Percentiles rank a stretch among this genome's conserved stretches.
These are phyloP conservation scores for Exephanes ischioxanthus DNA, from an alignment of 2,888 invertebrate species.

Conservation along the genomic window DNA sequence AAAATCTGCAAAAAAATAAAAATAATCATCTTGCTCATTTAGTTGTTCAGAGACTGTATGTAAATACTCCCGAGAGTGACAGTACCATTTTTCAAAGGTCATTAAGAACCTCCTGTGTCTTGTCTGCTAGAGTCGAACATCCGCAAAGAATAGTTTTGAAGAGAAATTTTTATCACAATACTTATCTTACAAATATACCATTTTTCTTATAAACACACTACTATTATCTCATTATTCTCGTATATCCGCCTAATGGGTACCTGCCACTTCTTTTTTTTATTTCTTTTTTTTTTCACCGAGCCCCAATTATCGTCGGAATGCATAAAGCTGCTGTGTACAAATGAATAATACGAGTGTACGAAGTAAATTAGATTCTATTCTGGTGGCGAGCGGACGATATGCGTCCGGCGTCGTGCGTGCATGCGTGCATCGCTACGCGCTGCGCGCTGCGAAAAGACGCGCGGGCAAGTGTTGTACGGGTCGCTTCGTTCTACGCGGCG, in stretches of 20 bases:
- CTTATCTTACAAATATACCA: slow-evolving; percentile 15
- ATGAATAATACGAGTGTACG: slow-evolving; percentile 58
- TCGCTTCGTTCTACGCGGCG: slow-evolving; percentile 35
- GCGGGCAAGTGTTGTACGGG: slow-evolving; percentile 2
- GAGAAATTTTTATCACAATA: slow-evolving; percentile 20
- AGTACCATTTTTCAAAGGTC: not conserved
- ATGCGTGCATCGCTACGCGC: slow-evolving; percentile 56
- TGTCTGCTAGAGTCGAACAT: not conserved
- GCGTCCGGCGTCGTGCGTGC: slow-evolving; percentile 66
- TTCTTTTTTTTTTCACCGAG: slow-evolving; percentile 33
- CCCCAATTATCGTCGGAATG: slow-evolving; percentile 66
- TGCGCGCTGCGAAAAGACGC: slow-evolving; percentile 38
- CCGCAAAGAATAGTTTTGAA: not conserved
- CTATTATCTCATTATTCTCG: slow-evolving; percentile 57
- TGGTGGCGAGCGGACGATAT: slow-evolving; percentile 60
- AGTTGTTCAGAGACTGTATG: not conserved
- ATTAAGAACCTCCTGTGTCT: not conserved
- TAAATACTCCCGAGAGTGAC: not conserved
- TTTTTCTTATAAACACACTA: slow-evolving; percentile 15
- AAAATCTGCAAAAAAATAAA: too few relatives aligned
- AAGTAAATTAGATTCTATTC: slow-evolving; percentile 71
- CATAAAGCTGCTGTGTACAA: slow-evolving; percentile 59
- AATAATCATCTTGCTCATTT: too few relatives aligned
- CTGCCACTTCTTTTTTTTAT: slow-evolving; percentile 45
- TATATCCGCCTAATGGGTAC: slow-evolving; percentile 56